Conservation (phyloP, 2,113 vertebrate species). For the Cryptotis parvus region DNA sequence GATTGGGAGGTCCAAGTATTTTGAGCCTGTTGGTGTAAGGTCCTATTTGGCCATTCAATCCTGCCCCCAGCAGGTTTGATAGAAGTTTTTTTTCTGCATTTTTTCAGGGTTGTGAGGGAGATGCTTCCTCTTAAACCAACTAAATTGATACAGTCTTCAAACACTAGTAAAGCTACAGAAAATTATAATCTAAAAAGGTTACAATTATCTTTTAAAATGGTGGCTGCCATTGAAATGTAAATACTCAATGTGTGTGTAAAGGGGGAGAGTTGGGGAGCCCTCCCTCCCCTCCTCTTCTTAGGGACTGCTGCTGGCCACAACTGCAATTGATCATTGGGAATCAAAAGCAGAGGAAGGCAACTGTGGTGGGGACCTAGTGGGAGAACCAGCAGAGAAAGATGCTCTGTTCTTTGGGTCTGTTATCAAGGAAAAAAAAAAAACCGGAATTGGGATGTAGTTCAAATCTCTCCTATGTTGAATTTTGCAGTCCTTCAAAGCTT, state of each 20-base stretch:
- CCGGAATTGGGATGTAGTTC: constrained; percentile 78
- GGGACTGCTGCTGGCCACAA: constrained; percentile 84
- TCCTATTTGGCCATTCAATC: background rate
- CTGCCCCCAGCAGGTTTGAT: background rate
- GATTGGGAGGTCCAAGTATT: background rate
- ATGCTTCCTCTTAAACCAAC: constrained; percentile 80
- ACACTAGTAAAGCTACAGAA: constrained; percentile 85
- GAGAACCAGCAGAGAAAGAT: constrained; percentile 77
- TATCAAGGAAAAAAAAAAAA: constrained; percentile 74
- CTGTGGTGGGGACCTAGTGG: constrained; percentile 79
- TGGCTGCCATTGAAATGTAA: constrained; percentile 90
- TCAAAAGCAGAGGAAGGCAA: constrained; percentile 86
- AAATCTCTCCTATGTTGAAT: constrained; percentile 83
- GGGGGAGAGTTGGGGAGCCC: constrained; percentile 49
- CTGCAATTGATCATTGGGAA: constrained; percentile 88
- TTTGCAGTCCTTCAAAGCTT: constrained; percentile 82
- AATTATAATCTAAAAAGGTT: constrained; percentile 88
- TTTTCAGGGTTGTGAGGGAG: background rate
- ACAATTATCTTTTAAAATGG: constrained; percentile 87
- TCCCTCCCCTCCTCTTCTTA: constrained; percentile 64
- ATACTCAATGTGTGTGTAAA: constrained; percentile 68
- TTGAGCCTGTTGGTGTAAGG: background rate
- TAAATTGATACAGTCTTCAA: constrained; percentile 89
- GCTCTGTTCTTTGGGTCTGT: constrained; percentile 82
- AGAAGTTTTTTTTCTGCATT: constrained; percentile 43